Percentiles rank a stretch among this genome's conserved stretches.
Conservation (phyloP, 2,113 vertebrate species). For the Xenopus laevis region DNA sequence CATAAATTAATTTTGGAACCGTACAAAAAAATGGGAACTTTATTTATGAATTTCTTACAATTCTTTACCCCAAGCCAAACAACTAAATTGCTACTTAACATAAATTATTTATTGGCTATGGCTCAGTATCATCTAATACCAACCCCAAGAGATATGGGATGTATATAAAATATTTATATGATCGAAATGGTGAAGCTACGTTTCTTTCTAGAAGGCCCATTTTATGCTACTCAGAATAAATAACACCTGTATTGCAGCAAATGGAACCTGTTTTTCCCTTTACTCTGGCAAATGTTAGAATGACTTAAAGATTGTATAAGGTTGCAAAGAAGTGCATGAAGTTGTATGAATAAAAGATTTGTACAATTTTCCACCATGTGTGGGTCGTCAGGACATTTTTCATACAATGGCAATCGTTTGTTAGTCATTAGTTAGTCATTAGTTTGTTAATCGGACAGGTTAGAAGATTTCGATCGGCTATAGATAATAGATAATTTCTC, state of each 20-base stretch:
- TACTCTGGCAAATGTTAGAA: no score
- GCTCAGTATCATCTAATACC: constrained; percentile 84
- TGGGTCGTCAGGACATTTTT: no score
- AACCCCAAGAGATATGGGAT: constrained; percentile 73
- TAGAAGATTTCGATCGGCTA: no score
- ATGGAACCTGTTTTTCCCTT: background rate
- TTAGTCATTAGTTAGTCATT: no score
- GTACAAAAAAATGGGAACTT: constrained; percentile 78
- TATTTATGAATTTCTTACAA: constrained; percentile 88
- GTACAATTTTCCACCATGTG: no score
- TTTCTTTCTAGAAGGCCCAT: constrained; percentile 81
- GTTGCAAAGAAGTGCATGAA: no score
- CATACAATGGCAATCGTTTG: no score
- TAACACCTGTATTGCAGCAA: constrained; percentile 69
- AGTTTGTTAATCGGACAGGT: no score
- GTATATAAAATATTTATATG: constrained; percentile 86
- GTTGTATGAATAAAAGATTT: no score
- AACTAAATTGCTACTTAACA: constrained; percentile 95
- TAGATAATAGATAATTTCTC: no score
- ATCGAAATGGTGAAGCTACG: constrained; percentile 73
- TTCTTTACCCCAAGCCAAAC: constrained; percentile 90
- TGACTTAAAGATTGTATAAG: no score
- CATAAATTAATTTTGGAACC: constrained; percentile 79
- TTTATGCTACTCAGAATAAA: constrained; percentile 85
- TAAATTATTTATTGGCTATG: constrained; percentile 96